Conservation (phyloP, 2,888 invertebrate species). For the Thymelicus lineola region DNA sequence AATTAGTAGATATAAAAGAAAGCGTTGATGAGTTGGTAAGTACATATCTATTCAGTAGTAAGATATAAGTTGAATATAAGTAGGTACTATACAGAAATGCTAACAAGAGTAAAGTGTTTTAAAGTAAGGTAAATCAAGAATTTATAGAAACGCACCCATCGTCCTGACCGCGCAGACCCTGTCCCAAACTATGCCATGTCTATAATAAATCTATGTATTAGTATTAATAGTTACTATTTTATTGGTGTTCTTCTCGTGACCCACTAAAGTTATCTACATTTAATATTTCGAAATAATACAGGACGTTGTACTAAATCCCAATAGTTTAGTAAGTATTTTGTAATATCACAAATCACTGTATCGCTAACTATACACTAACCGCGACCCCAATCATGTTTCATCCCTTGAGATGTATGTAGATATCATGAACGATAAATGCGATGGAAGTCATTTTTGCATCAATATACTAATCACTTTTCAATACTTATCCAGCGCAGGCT, state of each 20-base stretch:
- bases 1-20: slow-evolving; percentile 13
- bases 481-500: slow-evolving; percentile 36
- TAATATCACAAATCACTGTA: slow-evolving; percentile 84
- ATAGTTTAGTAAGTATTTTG: slow-evolving; percentile 74
- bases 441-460: slow-evolving; percentile 55
- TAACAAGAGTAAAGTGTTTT: slow-evolving; percentile 24
- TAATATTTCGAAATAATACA: slow-evolving; percentile 73
- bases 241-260: slow-evolving; percentile 82
- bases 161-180: slow-evolving; percentile 42
- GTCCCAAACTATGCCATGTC: slow-evolving; percentile 51
- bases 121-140: slow-evolving; percentile 9
- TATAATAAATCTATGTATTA: slow-evolving; percentile 50
- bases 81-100: slow-evolving; percentile 14
- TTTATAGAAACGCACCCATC: slow-evolving; percentile 34
- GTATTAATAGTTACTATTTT: slow-evolving; percentile 64
- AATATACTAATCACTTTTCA: slow-evolving; percentile 23
- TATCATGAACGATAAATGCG: slow-evolving; percentile 58
- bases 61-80: slow-evolving; percentile 13
- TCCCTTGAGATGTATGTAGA: slow-evolving; percentile 41
- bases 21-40: neutral
- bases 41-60: slow-evolving; percentile 10
- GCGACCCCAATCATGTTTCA: neutral
- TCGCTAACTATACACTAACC: slow-evolving; percentile 72
- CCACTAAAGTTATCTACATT: slow-evolving; percentile 74
- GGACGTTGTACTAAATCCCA: slow-evolving; percentile 79